Evolutionary conservation across 2,113 vertebrate species (phyloP).

Genomic region (Cottus gobio): DNA sequence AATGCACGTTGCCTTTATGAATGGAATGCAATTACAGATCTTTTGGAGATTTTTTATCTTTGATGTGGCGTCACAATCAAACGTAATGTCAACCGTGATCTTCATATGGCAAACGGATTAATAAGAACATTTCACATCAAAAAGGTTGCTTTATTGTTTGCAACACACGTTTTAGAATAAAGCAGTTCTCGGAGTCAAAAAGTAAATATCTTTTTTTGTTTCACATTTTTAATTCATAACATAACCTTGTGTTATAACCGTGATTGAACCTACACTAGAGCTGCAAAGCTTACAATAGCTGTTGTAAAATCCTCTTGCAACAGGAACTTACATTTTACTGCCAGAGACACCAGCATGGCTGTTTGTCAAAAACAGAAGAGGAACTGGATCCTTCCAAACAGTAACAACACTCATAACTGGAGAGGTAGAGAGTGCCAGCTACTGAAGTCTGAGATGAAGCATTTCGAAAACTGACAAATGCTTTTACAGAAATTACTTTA

Average conservation of each 20-base stretch:
- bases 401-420: neutral
- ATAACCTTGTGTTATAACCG: no score
- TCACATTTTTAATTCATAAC: neutral
- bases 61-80: no score
- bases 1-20: no score
- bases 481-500: neutral
- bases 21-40: no score
- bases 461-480: neutral
- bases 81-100: no score
- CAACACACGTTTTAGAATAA: neutral
- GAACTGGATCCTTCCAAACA: conserved; percentile 32
- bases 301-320: conserved; percentile 26
- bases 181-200: neutral
- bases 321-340: conserved; percentile 39
- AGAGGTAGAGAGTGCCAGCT: conserved; percentile 18
- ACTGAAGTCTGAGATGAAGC: conserved; percentile 14
- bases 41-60: no score
- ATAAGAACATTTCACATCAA: neutral
- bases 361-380: conserved; percentile 41
- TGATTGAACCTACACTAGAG: neutral
- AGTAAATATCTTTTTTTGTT: neutral
- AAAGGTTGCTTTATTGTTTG: neutral
- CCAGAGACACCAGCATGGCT: conserved; percentile 8
- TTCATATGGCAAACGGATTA: neutral
- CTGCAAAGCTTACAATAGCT: neutral